Evolutionary conservation across 2,113 vertebrate genomes (phyloP).

Genomic region (Etia nguti): DNA sequence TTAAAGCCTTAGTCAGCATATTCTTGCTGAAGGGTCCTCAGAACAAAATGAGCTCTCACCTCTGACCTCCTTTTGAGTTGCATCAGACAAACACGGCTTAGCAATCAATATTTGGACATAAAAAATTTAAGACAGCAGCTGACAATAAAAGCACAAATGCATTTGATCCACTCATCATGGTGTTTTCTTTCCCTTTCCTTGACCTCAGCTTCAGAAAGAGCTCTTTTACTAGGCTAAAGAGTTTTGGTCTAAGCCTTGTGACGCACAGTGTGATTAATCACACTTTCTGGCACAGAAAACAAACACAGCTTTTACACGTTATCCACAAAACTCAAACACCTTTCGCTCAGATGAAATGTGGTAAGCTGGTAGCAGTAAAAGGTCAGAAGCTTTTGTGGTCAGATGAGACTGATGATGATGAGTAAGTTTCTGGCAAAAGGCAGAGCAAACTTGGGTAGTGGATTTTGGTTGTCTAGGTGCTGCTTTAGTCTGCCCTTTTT

Average conservation of each 20-base stretch:
- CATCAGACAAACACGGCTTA: background rate
- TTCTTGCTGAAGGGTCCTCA: background rate
- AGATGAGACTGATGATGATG: background rate
- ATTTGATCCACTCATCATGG: background rate
- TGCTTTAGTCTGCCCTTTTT: background rate
- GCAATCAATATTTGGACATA: background rate
- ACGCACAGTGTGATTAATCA: conserved; percentile 13
- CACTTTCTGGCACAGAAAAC: background rate
- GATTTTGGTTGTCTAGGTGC: conserved; percentile 25
- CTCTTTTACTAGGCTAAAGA: background rate
- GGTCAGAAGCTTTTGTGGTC: background rate
- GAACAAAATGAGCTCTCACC: background rate
- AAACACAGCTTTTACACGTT: background rate
- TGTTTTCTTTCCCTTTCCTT: background rate
- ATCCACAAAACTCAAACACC: background rate
- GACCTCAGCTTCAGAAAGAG: background rate
- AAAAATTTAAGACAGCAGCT: background rate
- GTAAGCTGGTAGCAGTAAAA: background rate
- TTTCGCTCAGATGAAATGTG: background rate
- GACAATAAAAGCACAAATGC: background rate
- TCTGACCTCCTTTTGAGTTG: background rate
- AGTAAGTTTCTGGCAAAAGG: background rate
- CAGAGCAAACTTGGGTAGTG: background rate
- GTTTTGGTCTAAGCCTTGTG: conserved; percentile 5
- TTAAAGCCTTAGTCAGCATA: background rate